Evolutionary conservation across 2,888 invertebrate species (phyloP), one percentile per base, ranked within the genome.

Genomic region (Stenodera caucasica): DNA sequence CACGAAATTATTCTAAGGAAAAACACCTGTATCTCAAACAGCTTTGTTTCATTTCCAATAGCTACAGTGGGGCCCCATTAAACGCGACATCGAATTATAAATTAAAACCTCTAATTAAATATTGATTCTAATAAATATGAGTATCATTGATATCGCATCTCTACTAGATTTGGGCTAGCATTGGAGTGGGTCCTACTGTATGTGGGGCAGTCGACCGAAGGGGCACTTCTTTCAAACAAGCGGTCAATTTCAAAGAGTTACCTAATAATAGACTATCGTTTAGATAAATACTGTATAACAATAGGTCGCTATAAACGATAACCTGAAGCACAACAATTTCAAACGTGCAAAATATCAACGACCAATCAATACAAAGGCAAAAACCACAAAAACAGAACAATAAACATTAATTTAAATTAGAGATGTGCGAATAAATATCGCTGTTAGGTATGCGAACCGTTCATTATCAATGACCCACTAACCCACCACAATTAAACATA

Each of bases 241-340:
- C 51, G 51, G 51, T 30, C 32, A 30, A 29, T 29, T 6, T 64
- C 64, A 66, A 66, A 66, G 66, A 64, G 62, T 62, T 60, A 37
- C 66, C 60, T 66, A 66, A 66, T 66, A 66, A 66, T 58, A 66
- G 66, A 59, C 56, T 56, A 56, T 54, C 51, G 55, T 57, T 61
- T 60, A 62, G 60, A 64, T 66, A 66, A 66, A 66, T 66, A 64
- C 62, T 66, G 55, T 53, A 57, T 61, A 64, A 66, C 62, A 62
- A 66, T 60, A 55, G 66, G 59, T 29, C 57, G 58, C 60, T 61
- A 57, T 64, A 58, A 66, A 59, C 29, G 61, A 57, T 58, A 58
- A 58, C 53, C 49, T 58, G 30, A 54, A 45, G 45, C 23, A 45
- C 12, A 45, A 45, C 45, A 45, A 45, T 21, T 1, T 45, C 9